Percentiles rank a stretch among this genome's conserved stretches.
phyloP scores from a whole-genome alignment of 2,113 vertebrate genomes.

The Chiloscyllium plagiosum region DNA sequence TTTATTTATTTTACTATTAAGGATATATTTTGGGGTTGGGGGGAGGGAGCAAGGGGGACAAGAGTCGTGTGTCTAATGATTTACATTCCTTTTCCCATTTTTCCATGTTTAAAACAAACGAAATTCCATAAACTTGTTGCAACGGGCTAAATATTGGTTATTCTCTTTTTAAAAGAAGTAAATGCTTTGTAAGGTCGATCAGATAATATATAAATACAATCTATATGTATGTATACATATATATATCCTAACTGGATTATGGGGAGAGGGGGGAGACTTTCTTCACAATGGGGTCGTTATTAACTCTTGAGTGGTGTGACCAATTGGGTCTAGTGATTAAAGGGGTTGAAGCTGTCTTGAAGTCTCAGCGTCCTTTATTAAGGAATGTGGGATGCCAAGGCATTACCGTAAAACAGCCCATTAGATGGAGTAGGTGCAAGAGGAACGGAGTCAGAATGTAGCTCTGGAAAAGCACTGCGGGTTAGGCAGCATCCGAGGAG shows the following conservation, averaged over 20 bases:
- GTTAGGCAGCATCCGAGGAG: too few species aligned
- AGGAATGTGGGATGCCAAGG: neutral
- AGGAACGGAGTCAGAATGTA: rapidly evolving
- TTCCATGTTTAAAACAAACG: slow-evolving; percentile 55
- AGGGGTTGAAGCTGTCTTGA: neutral
- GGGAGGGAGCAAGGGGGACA: too few species aligned
- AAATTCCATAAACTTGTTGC: neutral
- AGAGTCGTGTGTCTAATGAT: slow-evolving; percentile 71
- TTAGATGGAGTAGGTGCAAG: neutral
- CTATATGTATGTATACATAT: too few species aligned
- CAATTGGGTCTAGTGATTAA: neutral
- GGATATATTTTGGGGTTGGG: neutral
- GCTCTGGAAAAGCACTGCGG: neutral
- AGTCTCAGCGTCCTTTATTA: neutral
- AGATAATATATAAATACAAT: neutral
- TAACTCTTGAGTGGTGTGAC: neutral
- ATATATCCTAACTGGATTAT: neutral
- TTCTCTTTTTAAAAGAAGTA: neutral
- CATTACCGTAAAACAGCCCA: too few species aligned
- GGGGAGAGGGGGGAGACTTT: neutral
- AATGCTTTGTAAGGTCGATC: neutral
- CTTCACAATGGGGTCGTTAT: neutral
- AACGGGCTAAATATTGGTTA: neutral
- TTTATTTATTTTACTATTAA: slow-evolving; percentile 46
- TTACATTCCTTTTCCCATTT: slow-evolving; percentile 71